Percentiles rank a stretch among this genome's conserved stretches.
These are phyloP conservation scores for Falco peregrinus DNA, from an alignment of 2,797 vertebrate genomes.

Conservation along the genomic window DNA sequence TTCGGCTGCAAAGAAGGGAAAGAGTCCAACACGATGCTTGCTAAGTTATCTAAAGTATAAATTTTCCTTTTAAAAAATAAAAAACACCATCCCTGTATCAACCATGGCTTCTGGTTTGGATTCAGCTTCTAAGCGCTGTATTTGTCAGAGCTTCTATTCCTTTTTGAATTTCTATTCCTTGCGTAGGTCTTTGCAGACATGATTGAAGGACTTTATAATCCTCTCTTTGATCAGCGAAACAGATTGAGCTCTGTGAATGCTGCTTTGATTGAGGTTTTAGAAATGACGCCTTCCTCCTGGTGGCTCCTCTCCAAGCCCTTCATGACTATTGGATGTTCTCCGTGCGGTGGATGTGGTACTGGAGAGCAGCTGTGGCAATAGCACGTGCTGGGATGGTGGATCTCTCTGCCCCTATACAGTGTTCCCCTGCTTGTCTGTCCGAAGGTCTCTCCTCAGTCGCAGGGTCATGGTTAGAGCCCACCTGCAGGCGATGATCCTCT, in stretches of 20 bases:
- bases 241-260: neutral
- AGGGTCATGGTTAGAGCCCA: neutral
- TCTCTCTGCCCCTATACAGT: neutral
- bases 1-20: neutral
- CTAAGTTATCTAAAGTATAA: neutral
- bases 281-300: neutral
- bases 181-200: neutral
- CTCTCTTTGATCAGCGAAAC: neutral
- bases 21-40: neutral
- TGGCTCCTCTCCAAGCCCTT: neutral
- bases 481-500: fast-evolving
- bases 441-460: fast-evolving
- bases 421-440: neutral
- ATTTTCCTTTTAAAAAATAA: neutral
- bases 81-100: neutral
- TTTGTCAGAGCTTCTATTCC: neutral
- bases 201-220: neutral
- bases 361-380: neutral
- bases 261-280: neutral
- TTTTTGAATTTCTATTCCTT: neutral
- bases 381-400: fast-evolving
- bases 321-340: neutral
- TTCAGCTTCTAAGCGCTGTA: neutral
- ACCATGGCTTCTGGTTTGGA: neutral
- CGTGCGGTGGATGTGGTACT: fast-evolving